Conservation (phyloP, 2,797 vertebrate genomes). For the Diplodus sargus region DNA sequence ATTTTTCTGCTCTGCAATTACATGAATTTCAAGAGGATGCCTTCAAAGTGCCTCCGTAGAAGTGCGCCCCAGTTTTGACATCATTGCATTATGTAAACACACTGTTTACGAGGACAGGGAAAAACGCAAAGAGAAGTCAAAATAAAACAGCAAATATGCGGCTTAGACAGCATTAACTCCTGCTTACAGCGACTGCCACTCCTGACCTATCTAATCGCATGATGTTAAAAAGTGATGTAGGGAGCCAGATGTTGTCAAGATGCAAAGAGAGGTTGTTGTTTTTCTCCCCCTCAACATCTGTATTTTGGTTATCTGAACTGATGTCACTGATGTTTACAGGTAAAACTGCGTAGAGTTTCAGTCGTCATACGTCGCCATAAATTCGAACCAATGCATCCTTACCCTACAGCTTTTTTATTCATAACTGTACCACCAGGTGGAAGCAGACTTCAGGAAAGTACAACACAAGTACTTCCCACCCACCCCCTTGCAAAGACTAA, state of each 20-base stretch:
- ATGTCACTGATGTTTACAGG: constrained; percentile 10
- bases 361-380: neutral
- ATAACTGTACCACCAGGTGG: constrained; percentile 75
- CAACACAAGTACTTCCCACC: constrained; percentile 29
- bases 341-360: constrained; percentile 5
- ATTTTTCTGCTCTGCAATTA: constrained; percentile 17
- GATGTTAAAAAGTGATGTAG: constrained; percentile 16
- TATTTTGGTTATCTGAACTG: neutral
- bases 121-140: constrained; percentile 47
- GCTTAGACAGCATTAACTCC: constrained; percentile 48
- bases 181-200: constrained; percentile 31
- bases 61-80: constrained; percentile 64
- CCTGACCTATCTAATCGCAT: constrained; percentile 38
- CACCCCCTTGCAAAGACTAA: constrained; percentile 8
- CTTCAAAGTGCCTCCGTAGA: constrained; percentile 32
- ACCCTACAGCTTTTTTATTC: neutral
- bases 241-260: constrained; percentile 39
- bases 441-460: constrained; percentile 62
- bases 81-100: constrained; percentile 69
- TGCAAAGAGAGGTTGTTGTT: neutral
- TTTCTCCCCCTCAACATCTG: constrained; percentile 1
- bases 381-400: constrained; percentile 8
- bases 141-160: constrained; percentile 45
- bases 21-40: constrained; percentile 22
- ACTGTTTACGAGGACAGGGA: constrained; percentile 55